A percentile compares a stretch with the other conserved stretches of the same genome.
phyloP scores from a whole-genome alignment of 2,113 vertebrate genomes.

The Athene cunicularia region DNA sequence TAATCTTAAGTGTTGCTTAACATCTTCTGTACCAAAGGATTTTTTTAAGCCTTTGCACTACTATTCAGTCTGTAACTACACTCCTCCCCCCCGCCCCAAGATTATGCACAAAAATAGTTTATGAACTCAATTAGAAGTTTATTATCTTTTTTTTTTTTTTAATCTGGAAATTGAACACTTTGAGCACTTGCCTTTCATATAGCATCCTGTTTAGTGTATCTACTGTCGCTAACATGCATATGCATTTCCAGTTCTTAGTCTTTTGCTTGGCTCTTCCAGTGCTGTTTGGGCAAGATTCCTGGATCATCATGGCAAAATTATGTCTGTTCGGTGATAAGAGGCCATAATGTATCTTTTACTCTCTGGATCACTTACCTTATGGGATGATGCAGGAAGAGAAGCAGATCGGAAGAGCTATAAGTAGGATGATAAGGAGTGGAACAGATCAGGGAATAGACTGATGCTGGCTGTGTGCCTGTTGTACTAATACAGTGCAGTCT shows the following conservation, averaged over 20 bases:
- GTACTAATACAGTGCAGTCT: not conserved
- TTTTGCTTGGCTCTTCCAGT: not conserved
- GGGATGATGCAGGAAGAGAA: not conserved
- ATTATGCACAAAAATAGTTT: not conserved
- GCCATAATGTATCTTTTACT: not conserved
- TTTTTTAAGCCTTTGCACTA: not conserved
- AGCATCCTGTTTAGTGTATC: not conserved
- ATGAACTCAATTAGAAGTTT: not conserved
- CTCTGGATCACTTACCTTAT: not conserved
- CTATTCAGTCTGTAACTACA: not conserved
- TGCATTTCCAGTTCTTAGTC: not conserved
- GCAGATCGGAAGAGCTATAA: not conserved
- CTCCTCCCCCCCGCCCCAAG: not conserved
- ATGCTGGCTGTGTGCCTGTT: constrained; percentile 29
- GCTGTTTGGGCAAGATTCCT: not conserved
- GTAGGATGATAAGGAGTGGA: not conserved
- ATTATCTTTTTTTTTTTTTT: not conserved
- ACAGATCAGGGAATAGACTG: constrained; percentile 29
- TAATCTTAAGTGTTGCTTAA: not conserved
- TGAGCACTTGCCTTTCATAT: not conserved
- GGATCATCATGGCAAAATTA: not conserved
- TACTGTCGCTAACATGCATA: not conserved
- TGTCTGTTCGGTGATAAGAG: not conserved
- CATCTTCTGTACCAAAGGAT: not conserved
- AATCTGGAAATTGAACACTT: not conserved